Base-by-base conservation (phyloP, 2,113 vertebrate species). In the Otis tarda region DNA sequence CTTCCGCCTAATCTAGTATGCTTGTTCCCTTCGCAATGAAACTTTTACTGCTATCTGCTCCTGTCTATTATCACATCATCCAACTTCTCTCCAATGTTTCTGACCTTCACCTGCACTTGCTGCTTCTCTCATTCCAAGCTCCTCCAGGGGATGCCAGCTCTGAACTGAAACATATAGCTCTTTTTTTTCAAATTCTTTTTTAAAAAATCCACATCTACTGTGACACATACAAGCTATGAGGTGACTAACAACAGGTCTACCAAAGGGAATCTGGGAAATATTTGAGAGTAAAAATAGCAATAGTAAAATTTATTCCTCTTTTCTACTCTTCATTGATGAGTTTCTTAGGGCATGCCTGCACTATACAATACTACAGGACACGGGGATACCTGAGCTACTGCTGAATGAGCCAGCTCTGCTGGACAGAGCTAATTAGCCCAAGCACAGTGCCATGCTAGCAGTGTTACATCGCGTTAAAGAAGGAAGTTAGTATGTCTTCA, bases 1-100 rank as follows among this genome's bases (percentile, higher is more conserved):
- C 95, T 95, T 93, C 57, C 25, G 59, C 80, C 89, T 89, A 53
- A 93, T 87, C 92, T 94, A 91, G 81, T 80, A 65, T 45, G 73
- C 86, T 94, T 78, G 73, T 64, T 93, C 61, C 28, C 56, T 25
- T 14, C 78, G 88, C 86, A 92, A 33, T 86, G 79, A 83, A 96
- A 93, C 79, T 84, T 78, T 24, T 37, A 33, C 71, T 84, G 65
- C 87, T 92, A 92, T 78, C 92, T 93, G 64, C 60, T 96, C 68
- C 83, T 95, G 85, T 68, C 73, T 96, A 45, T 95, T 87, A 84
- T 89, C 86, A 71, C 76, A 87, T 65, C 73, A 82, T 78, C 73
- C 83, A 75, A 8, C 73, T 79, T 55, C 80, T 86, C 86, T 92
- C 74, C 7, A 2, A 11, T 20, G 83, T 75, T 89, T 76, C 89